Conservation (phyloP, 2,797 vertebrate species). For the Cynodonichthys magdalenae region DNA sequence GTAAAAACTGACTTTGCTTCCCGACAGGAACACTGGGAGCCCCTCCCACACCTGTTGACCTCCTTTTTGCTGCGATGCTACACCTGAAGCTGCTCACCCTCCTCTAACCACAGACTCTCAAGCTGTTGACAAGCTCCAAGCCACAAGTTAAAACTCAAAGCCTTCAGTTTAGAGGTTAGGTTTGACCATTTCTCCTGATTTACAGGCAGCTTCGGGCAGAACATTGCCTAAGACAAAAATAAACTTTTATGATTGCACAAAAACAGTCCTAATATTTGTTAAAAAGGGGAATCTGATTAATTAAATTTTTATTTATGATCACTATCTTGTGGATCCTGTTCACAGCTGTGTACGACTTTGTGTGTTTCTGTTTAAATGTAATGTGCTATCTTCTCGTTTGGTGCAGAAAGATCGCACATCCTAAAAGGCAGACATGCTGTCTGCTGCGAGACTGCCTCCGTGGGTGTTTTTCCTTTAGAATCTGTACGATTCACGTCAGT, state of each 20-base stretch:
- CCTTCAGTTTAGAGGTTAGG: background rate
- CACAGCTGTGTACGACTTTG: background rate
- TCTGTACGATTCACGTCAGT: conserved; percentile 54
- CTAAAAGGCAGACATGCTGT: conserved; percentile 29
- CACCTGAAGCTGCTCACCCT: conserved; percentile 6
- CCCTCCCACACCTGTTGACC: conserved; percentile 1
- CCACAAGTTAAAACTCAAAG: background rate
- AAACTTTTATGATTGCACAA: background rate
- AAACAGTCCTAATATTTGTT: background rate
- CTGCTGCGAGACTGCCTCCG: conserved; percentile 33
- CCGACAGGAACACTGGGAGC: background rate
- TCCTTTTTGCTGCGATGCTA: background rate
- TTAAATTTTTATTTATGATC: conserved; percentile 1
- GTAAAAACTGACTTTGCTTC: no score
- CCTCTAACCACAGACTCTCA: background rate
- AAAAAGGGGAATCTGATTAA: conserved; percentile 1
- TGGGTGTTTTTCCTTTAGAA: conserved; percentile 50
- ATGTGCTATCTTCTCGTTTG: conserved; percentile 34
- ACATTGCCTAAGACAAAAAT: background rate
- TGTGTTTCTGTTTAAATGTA: conserved; percentile 3
- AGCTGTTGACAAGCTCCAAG: background rate
- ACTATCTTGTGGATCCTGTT: conserved; percentile 15
- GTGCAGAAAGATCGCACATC: conserved; percentile 25
- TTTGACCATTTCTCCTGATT: background rate
- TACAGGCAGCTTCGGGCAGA: background rate